Base-by-base conservation (phyloP, 2,113 vertebrate genomes). In the Mustela nigripes region DNA sequence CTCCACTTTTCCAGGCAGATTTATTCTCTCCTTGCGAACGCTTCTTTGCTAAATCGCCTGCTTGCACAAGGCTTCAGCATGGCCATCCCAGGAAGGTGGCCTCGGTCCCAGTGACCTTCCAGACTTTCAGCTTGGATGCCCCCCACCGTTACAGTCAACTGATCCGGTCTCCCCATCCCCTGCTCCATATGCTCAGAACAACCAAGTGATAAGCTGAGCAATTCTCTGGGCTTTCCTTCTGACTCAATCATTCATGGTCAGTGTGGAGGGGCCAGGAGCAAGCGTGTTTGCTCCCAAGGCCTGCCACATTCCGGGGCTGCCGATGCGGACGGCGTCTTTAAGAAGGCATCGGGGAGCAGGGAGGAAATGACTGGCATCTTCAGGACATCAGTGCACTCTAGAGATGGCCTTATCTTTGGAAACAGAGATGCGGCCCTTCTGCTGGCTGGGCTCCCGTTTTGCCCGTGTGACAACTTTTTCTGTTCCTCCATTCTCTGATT, bases 401-500 rank as follows among this genome's bases (percentile, higher is more conserved):
- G 69, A 50, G 67, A 56, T 26, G 21, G 58, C 42, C 91, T 97
- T 81, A 91, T 92, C 95, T 94, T 53, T 95, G 87, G 45, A 91
- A 97, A 78, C 69, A 94, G 96, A 94, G 81, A 24, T 6, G 9
- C n/a, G 60, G 48, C 16, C 0, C 73, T 42, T 53, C 15, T 7
- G 24, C n/a, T 16, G 6, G 11, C 82, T 39, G 22, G 89, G 24
- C 14, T 33, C 63, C 80, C 7, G 0, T 78, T 82, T 82, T 81
- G 48, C 89, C 60, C 76, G 81, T 65, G 62, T 65, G 80, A 90
- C 45, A 91, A 67, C 76, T 81, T 89, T 94, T 94, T 56, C 89
- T 74, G 33, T 78, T 33, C 42, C 62, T 93, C 78, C 63, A 58
- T 76, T 65, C 21, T 62, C 48, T 98, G 97, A 95, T 65, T 98